A percentile compares a stretch with the other conserved stretches of the same genome.
Conservation (phyloP, 2,113 vertebrate species). For the Protobothrops flavoviridis region DNA sequence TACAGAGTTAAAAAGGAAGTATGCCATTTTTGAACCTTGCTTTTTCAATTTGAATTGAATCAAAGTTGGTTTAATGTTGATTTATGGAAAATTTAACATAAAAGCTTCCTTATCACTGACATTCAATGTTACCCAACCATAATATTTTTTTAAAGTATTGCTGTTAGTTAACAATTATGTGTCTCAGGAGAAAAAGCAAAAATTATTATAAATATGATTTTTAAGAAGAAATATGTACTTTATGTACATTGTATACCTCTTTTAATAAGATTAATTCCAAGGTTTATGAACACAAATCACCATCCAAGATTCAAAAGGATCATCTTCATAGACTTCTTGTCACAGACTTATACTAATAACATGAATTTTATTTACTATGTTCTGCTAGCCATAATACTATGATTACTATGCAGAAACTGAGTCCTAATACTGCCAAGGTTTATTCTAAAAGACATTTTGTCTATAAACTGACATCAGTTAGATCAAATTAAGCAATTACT, state of each 20-base stretch:
- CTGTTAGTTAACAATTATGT: neutral
- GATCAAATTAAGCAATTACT: neutral
- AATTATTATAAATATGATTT: constrained; percentile 2
- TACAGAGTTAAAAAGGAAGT: neutral
- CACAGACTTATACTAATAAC: neutral
- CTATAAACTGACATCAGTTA: neutral
- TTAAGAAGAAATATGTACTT: neutral
- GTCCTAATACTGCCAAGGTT: neutral
- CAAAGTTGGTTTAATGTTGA: neutral
- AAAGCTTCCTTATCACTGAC: neutral
- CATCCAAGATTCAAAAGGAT: neutral
- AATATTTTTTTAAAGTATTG: neutral
- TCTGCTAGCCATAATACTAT: constrained; percentile 7
- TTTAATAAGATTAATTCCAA: neutral
- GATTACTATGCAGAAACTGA: constrained; percentile 6
- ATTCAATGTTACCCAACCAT: neutral
- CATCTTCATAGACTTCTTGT: constrained; percentile 9
- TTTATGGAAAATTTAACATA: constrained; percentile 13
- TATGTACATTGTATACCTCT: neutral
- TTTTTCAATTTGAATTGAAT: neutral
- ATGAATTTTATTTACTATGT: constrained; percentile 11
- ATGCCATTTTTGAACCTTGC: neutral
- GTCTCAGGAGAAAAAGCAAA: constrained; percentile 17
- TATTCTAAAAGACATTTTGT: neutral
- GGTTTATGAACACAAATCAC: neutral